These are phyloP conservation scores for Spheniscus mendiculus DNA, from an alignment of 2,113 vertebrate genomes.

Conservation along the genomic window DNA sequence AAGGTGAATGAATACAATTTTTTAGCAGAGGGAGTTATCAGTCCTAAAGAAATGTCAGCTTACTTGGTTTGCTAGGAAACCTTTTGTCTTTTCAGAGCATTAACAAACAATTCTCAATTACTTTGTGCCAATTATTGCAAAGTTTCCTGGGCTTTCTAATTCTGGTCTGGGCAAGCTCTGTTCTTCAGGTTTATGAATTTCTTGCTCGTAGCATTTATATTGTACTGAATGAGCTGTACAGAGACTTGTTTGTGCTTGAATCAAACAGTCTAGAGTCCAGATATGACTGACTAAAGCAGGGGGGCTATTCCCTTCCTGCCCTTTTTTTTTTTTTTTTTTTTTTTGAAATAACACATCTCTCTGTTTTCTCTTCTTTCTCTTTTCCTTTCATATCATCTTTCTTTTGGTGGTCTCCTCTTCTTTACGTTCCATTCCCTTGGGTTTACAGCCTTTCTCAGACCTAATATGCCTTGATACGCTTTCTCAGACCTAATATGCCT, in stretches of 20 bases:
- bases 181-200: not conserved
- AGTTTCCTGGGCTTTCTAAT: not conserved
- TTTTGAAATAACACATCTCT: not conserved
- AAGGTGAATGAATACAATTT: not conserved
- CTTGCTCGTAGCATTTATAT: not conserved
- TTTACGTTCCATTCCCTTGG: not conserved
- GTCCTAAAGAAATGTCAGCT: not conserved
- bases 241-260: not conserved
- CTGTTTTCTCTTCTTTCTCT: not conserved
- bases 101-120: not conserved
- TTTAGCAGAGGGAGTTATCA: not conserved
- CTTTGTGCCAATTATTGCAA: not conserved
- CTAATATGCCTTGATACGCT: not conserved
- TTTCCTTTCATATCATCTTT: not conserved
- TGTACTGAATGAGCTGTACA: not conserved
- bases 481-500: not conserved
- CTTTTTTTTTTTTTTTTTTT: not conserved
- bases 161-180: not conserved
- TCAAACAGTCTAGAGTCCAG: not conserved
- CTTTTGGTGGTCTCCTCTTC: not conserved
- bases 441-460: not conserved
- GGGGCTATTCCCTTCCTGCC: not conserved
- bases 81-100: not conserved
- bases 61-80: not conserved
- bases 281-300: not conserved